Percentiles rank a stretch among this genome's conserved stretches.
These are phyloP conservation scores for Perithous albicinctus DNA, from an alignment of 2,888 invertebrate species.

Conservation along the genomic window DNA sequence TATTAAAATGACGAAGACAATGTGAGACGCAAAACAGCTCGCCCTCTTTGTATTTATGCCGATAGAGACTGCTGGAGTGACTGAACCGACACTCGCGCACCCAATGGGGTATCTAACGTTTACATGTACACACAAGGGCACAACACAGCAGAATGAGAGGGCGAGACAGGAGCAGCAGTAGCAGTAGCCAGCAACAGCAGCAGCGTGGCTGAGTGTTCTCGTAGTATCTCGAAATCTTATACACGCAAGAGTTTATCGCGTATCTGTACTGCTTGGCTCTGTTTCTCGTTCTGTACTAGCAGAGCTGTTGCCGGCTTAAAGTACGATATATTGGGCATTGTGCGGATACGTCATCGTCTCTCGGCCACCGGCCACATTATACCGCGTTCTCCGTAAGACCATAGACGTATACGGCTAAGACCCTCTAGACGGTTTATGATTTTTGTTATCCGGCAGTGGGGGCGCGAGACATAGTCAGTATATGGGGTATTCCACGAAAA, in stretches of 20 bases:
- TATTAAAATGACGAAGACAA: neutral
- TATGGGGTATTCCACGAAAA: too few species aligned
- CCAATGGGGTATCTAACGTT: conserved; percentile 18
- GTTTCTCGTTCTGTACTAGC: neutral
- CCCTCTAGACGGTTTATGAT: conserved; percentile 59
- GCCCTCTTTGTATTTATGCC: conserved; percentile 37
- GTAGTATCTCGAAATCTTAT: conserved; percentile 3
- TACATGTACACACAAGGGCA: neutral
- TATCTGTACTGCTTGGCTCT: neutral
- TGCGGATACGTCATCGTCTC: conserved; percentile 8
- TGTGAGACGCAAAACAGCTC: neutral
- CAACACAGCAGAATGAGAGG: conserved; percentile 8
- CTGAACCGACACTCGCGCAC: conserved; percentile 15
- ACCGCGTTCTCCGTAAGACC: conserved; percentile 11
- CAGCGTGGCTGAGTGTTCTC: conserved; percentile 11
- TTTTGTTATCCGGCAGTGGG: conserved; percentile 57
- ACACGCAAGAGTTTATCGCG: neutral
- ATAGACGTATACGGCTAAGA: too few species aligned
- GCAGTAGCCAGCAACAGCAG: too few species aligned
- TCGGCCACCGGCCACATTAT: conserved; percentile 40
- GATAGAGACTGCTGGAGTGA: conserved; percentile 35
- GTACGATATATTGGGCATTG: neutral
- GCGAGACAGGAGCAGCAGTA: too few species aligned
- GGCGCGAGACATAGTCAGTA: too few species aligned
- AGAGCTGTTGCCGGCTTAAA: neutral